Evolutionary conservation across 2,797 vertebrate genomes (phyloP).

Genomic region (Amblyopsis hoosieri): DNA sequence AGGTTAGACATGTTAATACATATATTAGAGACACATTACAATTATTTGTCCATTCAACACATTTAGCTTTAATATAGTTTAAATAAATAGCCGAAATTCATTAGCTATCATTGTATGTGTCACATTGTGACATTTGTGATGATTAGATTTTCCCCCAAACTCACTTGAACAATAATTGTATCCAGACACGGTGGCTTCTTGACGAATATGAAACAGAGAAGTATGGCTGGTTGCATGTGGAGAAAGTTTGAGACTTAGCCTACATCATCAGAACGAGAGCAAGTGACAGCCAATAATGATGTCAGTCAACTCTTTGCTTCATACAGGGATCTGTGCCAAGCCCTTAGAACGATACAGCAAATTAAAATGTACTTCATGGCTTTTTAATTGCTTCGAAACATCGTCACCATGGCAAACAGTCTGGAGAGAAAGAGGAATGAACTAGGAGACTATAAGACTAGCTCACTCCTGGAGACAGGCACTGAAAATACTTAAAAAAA

Average conservation of each 20-base stretch:
- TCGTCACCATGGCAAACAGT: background rate
- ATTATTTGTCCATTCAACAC: background rate
- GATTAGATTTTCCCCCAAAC: background rate
- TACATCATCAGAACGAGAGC: background rate
- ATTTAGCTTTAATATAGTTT: background rate
- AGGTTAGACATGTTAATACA: background rate
- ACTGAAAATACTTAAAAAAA: too few relatives aligned
- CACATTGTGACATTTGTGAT: slow-evolving; percentile 9
- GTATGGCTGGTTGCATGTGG: slow-evolving; percentile 3
- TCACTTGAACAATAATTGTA: slow-evolving; percentile 27
- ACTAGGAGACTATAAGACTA: too few relatives aligned
- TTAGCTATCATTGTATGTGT: background rate
- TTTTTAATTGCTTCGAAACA: background rate
- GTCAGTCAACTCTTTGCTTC: background rate
- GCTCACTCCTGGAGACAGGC: too few relatives aligned
- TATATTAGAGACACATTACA: background rate
- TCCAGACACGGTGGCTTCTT: slow-evolving; percentile 8
- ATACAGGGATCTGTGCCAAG: background rate
- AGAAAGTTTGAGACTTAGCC: background rate
- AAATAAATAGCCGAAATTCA: slow-evolving; percentile 7
- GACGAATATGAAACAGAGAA: too few relatives aligned
- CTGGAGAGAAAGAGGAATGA: too few relatives aligned
- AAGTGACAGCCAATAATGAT: background rate
- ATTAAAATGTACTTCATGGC: background rate
- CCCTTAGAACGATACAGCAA: slow-evolving; percentile 4